A percentile compares a stretch with the other conserved stretches of the same genome.
These are phyloP conservation scores for Cephus spinipes DNA, from an alignment of 2,888 invertebrate genomes.

Conservation along the genomic window DNA sequence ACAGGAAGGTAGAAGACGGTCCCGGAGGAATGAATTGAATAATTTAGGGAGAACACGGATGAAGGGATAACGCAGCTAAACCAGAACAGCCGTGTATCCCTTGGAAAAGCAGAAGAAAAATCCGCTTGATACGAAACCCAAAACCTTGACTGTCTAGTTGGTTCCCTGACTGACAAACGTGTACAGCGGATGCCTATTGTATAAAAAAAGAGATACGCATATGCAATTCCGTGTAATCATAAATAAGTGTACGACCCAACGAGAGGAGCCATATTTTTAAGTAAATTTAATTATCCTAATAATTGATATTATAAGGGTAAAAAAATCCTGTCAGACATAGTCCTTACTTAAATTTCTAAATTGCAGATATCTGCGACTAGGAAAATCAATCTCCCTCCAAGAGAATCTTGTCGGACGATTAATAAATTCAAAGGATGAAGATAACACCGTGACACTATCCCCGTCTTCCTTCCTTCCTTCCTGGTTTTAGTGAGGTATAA, in stretches of 20 bases:
- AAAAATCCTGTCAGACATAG: too few species aligned
- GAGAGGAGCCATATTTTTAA: too few species aligned
- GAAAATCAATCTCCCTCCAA: neutral
- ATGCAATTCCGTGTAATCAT: neutral
- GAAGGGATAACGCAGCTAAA: conserved; percentile 38
- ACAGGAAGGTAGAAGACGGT: neutral
- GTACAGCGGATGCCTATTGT: neutral
- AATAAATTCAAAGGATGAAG: neutral
- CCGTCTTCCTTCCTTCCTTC: neutral
- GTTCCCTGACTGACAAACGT: neutral
- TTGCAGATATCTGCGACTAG: neutral
- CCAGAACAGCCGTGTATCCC: conserved; percentile 32
- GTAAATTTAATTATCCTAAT: too few species aligned
- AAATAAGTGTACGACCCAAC: too few species aligned
- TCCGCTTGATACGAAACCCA: neutral
- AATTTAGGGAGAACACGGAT: conserved; percentile 39
- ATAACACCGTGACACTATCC: neutral
- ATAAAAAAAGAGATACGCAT: neutral
- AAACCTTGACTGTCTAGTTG: neutral
- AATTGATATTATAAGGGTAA: too few species aligned
- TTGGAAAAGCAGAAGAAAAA: conserved; percentile 16
- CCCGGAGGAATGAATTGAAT: conserved; percentile 48
- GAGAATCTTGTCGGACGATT: neutral
- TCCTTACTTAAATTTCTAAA: neutral
- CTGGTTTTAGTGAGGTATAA: neutral